Evolutionary conservation across 2,113 vertebrate genomes (phyloP), one percentile per base, ranked within the genome.

Genomic region (Apaloderma vittatum): DNA sequence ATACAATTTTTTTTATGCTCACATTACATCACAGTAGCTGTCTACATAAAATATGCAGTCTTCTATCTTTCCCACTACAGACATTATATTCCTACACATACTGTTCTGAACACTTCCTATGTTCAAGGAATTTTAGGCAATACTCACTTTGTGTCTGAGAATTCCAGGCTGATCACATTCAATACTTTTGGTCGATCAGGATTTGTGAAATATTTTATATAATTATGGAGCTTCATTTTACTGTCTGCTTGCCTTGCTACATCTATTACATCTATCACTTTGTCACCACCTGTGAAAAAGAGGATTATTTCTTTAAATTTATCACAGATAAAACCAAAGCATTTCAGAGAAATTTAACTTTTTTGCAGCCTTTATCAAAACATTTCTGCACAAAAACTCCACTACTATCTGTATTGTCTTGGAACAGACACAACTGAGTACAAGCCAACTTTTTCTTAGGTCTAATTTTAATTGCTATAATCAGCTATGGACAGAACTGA

Each of bases 101-200:
- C 2, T n/a, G 8, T 32, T 93, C 36, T 34, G 65, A 75, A 94
- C 57, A 94, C 58, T 90, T 88, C 59, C 61, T 70, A 19, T 3
- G 2, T 62, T 72, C 34, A 83, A 94, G 45, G 76, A 95, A 86
- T 2, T 74, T 61, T 90, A 82, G 85, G 73, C 40, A 73, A 93
- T 97, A 98, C 99, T 99, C 97, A 99, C 99, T 99, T 99, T 23
- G 99, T 99, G 97, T 99, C 99, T 0, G 99, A 99, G 97, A 99
- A 99, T 98, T 99, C 99, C 96, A 99, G 98, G 98, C 99, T 99
- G 98, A 99, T 99, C 97, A 99, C 99, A 97, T 99, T 99, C 97
- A 99, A 98, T 94, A 99, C 99, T 98, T 99, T 99, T 65, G 99
- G 99, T 96, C 99, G 98, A 68, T 99, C 98, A 75, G 98, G 97